Percentiles rank a stretch among this genome's conserved stretches.
These are phyloP conservation scores for Acanthopleura granulata DNA, from an alignment of 2,888 invertebrate species.

Conservation along the genomic window DNA sequence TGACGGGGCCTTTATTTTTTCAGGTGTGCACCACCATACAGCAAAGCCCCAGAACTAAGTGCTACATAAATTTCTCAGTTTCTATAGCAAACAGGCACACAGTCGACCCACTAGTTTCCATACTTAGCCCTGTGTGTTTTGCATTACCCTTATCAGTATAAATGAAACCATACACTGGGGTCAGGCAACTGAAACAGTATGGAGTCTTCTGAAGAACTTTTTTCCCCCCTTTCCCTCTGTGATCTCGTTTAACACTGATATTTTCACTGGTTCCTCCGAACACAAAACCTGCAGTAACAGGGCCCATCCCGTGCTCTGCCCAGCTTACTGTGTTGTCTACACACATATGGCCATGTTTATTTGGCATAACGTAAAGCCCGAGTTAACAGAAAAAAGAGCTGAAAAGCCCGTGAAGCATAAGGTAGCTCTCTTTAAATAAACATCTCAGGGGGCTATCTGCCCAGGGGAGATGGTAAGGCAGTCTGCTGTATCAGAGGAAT, in stretches of 20 bases:
- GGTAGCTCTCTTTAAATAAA: slow-evolving; percentile 16
- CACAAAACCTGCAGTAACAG: not conserved
- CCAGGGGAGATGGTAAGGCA: not conserved
- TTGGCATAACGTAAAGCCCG: slow-evolving; percentile 6
- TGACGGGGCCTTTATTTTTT: slow-evolving; percentile 18
- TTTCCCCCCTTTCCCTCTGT: not conserved
- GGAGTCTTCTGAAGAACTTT: not conserved
- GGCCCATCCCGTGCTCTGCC: no score
- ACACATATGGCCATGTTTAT: slow-evolving; percentile 18
- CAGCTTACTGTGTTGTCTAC: not conserved
- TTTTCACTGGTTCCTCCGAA: not conserved
- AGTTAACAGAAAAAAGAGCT: slow-evolving; percentile 12
- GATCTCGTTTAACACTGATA: slow-evolving; percentile 2
- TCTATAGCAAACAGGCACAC: slow-evolving; percentile 7
- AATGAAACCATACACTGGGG: slow-evolving; percentile 16
- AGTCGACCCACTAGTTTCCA: not conserved
- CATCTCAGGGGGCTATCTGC: not conserved
- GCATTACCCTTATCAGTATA: slow-evolving; percentile 15
- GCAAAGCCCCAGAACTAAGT: slow-evolving; percentile 10
- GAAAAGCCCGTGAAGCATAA: not conserved
- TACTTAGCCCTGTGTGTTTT: slow-evolving; percentile 17
- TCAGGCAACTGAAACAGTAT: slow-evolving; percentile 14
- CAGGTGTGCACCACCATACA: slow-evolving; percentile 17
- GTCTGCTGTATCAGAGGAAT: not conserved
- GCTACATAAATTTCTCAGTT: slow-evolving; percentile 18